These are phyloP conservation scores for Pelmatolapia mariae DNA, from an alignment of 2,113 vertebrate genomes.

Conservation along the genomic window DNA sequence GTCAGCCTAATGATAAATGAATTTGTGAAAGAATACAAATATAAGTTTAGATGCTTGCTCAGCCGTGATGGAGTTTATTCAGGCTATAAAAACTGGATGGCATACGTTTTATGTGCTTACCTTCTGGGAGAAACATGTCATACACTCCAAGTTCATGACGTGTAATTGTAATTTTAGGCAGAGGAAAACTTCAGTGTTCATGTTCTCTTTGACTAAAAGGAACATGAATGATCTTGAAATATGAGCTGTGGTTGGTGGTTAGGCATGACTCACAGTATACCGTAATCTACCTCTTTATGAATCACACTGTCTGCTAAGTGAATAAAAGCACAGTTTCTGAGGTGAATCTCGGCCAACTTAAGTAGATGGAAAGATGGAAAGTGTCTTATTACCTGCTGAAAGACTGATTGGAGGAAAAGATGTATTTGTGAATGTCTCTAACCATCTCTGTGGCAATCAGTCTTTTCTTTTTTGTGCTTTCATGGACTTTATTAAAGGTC, in stretches of 20 bases:
- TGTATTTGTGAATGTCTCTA: background rate
- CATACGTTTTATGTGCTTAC: background rate
- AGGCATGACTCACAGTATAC: slow-evolving; percentile 1
- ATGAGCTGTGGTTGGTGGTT: background rate
- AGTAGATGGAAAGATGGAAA: background rate
- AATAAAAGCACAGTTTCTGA: background rate
- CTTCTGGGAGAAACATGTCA: background rate
- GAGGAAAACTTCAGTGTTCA: background rate
- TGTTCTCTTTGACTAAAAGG: background rate
- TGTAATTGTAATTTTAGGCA: background rate
- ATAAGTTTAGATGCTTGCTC: background rate
- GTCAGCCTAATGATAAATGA: background rate
- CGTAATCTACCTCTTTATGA: background rate
- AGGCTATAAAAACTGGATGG: background rate
- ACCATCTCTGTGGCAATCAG: background rate
- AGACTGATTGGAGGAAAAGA: background rate
- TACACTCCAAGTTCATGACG: background rate
- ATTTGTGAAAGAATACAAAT: background rate
- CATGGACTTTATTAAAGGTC: background rate
- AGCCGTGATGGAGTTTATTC: background rate
- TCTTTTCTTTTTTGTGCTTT: background rate
- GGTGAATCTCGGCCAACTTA: background rate
- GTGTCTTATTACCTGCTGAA: slow-evolving; percentile 6
- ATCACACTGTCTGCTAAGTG: background rate
- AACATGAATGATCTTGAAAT: background rate